These are phyloP conservation scores for Acanthoscelides obtectus DNA, from an alignment of 2,888 invertebrate genomes.

Conservation along the genomic window DNA sequence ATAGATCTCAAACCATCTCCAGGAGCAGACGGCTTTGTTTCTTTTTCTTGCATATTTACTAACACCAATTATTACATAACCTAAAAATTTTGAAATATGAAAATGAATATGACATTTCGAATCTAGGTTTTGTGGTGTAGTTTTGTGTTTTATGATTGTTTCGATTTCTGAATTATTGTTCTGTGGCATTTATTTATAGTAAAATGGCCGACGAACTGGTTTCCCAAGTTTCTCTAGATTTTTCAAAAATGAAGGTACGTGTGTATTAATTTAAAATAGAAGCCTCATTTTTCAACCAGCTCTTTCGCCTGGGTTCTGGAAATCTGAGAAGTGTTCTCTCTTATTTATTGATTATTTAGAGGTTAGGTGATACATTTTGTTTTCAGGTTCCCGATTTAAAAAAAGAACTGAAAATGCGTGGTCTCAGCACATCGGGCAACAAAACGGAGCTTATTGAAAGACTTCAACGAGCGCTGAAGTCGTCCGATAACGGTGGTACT, in stretches of 20 bases:
- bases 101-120: too few species aligned
- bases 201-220: constrained; percentile 33
- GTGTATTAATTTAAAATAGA: constrained; percentile 2
- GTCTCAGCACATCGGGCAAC: constrained; percentile 69
- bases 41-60: constrained; percentile 15
- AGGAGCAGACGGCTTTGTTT: constrained; percentile 46
- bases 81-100: too few species aligned
- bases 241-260: constrained; percentile 38
- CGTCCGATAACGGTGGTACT: constrained; percentile 32
- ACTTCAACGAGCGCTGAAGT: constrained; percentile 58
- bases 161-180: too few species aligned
- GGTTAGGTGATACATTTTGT: constrained; percentile 13
- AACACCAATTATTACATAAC: too few species aligned
- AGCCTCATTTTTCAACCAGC: too few species aligned
- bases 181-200: too few species aligned
- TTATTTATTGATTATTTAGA: constrained; percentile 4
- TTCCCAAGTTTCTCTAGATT: constrained; percentile 26
- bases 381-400: constrained; percentile 79
- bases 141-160: too few species aligned
- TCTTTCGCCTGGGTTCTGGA: constrained; percentile 3
- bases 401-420: constrained; percentile 74
- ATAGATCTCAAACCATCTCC: constrained; percentile 76
- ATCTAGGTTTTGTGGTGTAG: too few species aligned
- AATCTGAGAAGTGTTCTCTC: neutral
- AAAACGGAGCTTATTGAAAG: constrained; percentile 78